Evolutionary conservation across 1,140 invertebrate species (phyloP), one percentile per base, ranked within the genome.

Genomic region (Drosophila carrolli): DNA sequence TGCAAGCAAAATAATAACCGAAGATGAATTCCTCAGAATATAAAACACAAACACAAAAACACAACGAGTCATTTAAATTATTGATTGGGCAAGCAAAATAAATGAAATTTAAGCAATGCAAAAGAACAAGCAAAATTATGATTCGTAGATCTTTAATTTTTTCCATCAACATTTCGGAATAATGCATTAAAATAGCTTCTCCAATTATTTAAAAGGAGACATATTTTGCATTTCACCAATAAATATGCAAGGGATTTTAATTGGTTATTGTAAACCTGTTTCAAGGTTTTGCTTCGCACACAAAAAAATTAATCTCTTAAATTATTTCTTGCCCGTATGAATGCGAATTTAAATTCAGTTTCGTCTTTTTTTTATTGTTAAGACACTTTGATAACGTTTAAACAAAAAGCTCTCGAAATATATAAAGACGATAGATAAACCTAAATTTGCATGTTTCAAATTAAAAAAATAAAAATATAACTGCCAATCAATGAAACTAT

Each of bases 1-100:
- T 72, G 53, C 68, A 72, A 58, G 68, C 44, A 35, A 71, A 48
- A 72, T 71, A 71, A 71, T 71, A 72, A 48, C 35, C 10, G 8
- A 58, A 50, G 37, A 70, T 71, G 43, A 57, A 70, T 57, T 57
- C 16, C 27, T 19, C 4, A n/a, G 5, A 27, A 37, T 7, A 19
- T 32, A 55, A 46, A 27, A 41, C 16, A 60, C 46, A 41, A n/a
- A 60, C 46, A 53, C 46, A 29, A 23, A 35, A 14, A 37, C 19
- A 54, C 38, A 43, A 11, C n/a, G 11, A 27, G 13, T 13, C 44
- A 47, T 70, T 68, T 70, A 29, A 71, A 71, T 71, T 71, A 71
- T 71, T 71, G 65, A 71, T 70, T 68, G 48, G 44, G 0, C 11
- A 19, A 59, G 37, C 44, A 66, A 40, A 37, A 9, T 47, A 50